Conservation (phyloP, 2,113 vertebrate species). For the Tupaia chinensis region DNA sequence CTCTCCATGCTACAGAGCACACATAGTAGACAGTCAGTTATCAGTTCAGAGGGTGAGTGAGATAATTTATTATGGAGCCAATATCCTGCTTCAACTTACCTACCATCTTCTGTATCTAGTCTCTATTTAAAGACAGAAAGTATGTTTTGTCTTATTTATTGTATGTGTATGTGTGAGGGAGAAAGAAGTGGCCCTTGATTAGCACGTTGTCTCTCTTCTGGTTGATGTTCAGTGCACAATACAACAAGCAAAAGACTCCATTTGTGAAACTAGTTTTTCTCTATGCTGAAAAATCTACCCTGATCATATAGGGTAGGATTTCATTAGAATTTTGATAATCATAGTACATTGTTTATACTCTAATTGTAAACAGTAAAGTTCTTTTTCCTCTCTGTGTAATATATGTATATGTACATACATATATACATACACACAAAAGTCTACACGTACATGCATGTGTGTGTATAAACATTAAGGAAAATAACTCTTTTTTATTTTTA, state of each 20-base stretch:
- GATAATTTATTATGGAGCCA: neutral
- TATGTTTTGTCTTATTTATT: neutral
- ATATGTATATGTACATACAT: rapidly evolving
- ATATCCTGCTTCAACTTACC: neutral
- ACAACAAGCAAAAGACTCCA: neutral
- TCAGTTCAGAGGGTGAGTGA: neutral
- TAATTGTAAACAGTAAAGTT: neutral
- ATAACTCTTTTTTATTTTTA: neutral
- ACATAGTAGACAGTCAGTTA: neutral
- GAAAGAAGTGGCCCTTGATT: neutral
- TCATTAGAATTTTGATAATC: neutral
- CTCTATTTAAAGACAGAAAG: neutral
- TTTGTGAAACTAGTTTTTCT: neutral
- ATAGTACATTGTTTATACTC: neutral
- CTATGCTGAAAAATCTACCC: neutral
- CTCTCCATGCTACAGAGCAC: neutral
- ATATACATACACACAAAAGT: neutral
- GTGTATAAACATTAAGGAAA: neutral
- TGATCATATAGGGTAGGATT: neutral
- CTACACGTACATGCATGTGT: neutral
- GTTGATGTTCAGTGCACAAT: neutral
- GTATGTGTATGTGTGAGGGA: neutral
- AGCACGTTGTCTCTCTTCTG: neutral
- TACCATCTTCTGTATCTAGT: neutral
- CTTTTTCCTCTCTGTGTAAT: no score